Evolutionary conservation across 2,888 invertebrate genomes (phyloP).

Genomic region (Tenodera sinensis): DNA sequence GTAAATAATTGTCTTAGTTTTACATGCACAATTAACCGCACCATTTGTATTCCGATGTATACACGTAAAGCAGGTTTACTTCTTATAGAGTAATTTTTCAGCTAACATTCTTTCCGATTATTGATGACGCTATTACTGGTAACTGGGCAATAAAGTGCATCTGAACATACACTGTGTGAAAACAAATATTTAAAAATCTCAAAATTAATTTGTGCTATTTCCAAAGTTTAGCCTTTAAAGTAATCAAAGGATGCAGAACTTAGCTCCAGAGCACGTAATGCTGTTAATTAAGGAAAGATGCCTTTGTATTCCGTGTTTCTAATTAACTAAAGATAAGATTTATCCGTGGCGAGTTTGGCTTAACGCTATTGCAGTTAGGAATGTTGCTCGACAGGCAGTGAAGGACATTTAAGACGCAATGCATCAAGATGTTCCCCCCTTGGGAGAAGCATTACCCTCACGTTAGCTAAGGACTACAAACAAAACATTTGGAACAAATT

Average conservation of each 20-base stretch:
- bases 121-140: no score
- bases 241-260: not conserved
- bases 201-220: not conserved
- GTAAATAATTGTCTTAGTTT: no score
- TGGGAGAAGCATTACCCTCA: not conserved
- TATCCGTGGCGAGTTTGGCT: not conserved
- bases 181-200: no score
- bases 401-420: not conserved
- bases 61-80: no score
- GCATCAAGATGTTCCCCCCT: not conserved
- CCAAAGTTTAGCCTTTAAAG: not conserved
- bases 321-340: not conserved
- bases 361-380: not conserved
- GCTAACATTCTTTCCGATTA: no score
- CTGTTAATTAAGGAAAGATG: not conserved
- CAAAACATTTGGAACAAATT: not conserved
- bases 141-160: no score
- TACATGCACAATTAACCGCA: no score
- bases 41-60: no score
- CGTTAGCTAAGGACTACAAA: not conserved
- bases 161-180: no score
- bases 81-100: no score
- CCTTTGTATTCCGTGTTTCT: not conserved
- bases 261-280: not conserved
- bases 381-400: not conserved